Evolutionary conservation across 2,888 invertebrate genomes (phyloP).

Genomic region (Gerris lacustris): DNA sequence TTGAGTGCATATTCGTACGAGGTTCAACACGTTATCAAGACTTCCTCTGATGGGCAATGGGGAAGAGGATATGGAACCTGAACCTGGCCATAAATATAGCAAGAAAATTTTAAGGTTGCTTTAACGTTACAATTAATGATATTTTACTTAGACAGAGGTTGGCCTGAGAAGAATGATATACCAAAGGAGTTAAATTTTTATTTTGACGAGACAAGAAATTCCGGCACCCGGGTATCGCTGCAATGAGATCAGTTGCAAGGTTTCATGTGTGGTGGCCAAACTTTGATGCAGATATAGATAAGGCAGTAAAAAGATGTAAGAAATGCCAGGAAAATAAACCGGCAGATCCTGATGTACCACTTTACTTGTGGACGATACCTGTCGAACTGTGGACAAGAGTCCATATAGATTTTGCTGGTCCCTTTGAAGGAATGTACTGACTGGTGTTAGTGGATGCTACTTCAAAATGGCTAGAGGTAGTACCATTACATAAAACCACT

Average conservation of each 20-base stretch:
- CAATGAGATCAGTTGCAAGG: slow-evolving; percentile 27
- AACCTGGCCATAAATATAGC: too few species aligned
- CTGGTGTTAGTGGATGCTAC: slow-evolving; percentile 30
- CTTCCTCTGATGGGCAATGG: too few species aligned
- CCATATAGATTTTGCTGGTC: slow-evolving; percentile 29
- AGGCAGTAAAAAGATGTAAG: slow-evolving; percentile 20
- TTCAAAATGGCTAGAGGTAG: slow-evolving; percentile 25
- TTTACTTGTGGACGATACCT: slow-evolving; percentile 28
- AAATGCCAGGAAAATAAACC: slow-evolving; percentile 23
- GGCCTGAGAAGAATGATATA: not conserved
- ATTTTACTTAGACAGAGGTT: not conserved
- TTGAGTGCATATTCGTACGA: too few species aligned
- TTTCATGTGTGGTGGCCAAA: slow-evolving; percentile 28
- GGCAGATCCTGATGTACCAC: slow-evolving; percentile 22
- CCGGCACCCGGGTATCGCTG: slow-evolving; percentile 26
- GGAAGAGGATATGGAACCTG: too few species aligned
- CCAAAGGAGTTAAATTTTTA: not conserved
- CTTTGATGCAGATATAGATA: slow-evolving; percentile 24
- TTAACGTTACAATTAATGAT: not conserved
- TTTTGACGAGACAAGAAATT: slow-evolving; percentile 6
- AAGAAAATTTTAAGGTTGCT: too few species aligned
- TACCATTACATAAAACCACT: slow-evolving; percentile 23
- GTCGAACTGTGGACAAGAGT: slow-evolving; percentile 26
- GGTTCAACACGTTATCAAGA: too few species aligned
- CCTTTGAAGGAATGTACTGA: slow-evolving; percentile 26